These are phyloP conservation scores for Carpatolechia fugitivella DNA, from an alignment of 2,888 invertebrate genomes.

Conservation along the genomic window DNA sequence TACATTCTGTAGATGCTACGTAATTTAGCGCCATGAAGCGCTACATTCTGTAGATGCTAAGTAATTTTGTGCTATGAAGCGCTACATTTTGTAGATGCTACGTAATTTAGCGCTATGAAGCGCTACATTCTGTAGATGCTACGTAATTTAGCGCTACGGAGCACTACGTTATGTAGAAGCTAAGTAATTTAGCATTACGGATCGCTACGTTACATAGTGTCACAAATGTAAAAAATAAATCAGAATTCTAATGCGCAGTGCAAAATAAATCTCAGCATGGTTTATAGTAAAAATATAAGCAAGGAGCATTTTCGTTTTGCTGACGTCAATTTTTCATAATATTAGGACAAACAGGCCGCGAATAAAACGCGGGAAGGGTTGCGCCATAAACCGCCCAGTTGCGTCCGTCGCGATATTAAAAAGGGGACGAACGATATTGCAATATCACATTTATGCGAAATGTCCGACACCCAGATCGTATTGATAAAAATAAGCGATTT, in stretches of 20 bases:
- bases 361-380: conserved; percentile 78
- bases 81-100: no score
- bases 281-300: conserved; percentile 46
- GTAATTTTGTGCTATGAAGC: no score
- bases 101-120: no score
- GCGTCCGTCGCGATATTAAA: conserved; percentile 78
- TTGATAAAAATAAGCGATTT: conserved; percentile 80
- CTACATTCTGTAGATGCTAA: no score
- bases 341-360: conserved; percentile 78
- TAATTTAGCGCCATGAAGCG: no score
- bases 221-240: not conserved
- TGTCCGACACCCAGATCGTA: conserved; percentile 78
- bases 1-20: no score
- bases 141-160: no score
- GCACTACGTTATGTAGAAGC: no score
- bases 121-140: no score
- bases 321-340: conserved; percentile 77
- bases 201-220: no score
- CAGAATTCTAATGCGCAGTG: not conserved
- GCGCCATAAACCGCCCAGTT: conserved; percentile 75
- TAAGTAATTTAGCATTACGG: no score
- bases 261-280: not conserved
- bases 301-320: conserved; percentile 61
- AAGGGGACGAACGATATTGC: conserved; percentile 79
- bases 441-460: conserved; percentile 80